Conservation (phyloP, 2,113 vertebrate species). For the Cyanoderma ruficeps region DNA sequence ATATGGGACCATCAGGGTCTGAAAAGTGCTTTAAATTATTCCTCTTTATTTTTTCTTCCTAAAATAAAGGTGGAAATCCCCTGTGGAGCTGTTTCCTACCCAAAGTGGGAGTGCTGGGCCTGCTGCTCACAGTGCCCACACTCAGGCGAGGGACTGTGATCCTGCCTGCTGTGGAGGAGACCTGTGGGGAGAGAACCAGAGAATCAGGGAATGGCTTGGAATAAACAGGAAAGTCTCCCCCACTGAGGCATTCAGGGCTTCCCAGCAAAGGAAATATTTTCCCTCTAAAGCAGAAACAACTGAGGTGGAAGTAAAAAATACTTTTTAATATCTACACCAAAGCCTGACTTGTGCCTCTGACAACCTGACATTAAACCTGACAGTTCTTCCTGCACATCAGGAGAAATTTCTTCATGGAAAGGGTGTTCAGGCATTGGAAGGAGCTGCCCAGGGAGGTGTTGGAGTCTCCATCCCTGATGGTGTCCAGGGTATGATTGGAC, state of each 20-base stretch:
- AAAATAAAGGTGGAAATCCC: not conserved
- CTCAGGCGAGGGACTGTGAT: slow-evolving; percentile 77
- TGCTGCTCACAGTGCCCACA: slow-evolving; percentile 73
- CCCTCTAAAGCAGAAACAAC: not conserved
- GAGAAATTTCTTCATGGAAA: too few species aligned
- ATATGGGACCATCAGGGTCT: rapidly evolving
- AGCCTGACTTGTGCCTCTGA: not conserved
- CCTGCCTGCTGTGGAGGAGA: slow-evolving; percentile 70
- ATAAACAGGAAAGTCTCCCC: rapidly evolving
- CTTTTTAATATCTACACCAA: not conserved
- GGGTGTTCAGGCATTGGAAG: too few species aligned
- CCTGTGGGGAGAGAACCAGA: not conserved
- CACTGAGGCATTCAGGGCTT: rapidly evolving
- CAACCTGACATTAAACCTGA: rapidly evolving
- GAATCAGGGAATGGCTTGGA: not conserved
- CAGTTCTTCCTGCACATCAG: not conserved
- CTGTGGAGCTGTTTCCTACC: not conserved
- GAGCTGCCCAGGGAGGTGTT: too few species aligned
- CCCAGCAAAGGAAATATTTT: not conserved
- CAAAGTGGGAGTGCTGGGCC: slow-evolving; percentile 76
- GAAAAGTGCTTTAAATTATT: not conserved
- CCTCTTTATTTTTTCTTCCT: too few species aligned
- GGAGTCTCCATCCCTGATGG: too few species aligned
- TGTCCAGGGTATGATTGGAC: too few species aligned
- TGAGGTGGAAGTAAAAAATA: rapidly evolving